A percentile compares a stretch with the other conserved stretches of the same genome.
These are phyloP conservation scores for Sylvicapra grimmia DNA, from an alignment of 2,113 vertebrate genomes.

Conservation along the genomic window DNA sequence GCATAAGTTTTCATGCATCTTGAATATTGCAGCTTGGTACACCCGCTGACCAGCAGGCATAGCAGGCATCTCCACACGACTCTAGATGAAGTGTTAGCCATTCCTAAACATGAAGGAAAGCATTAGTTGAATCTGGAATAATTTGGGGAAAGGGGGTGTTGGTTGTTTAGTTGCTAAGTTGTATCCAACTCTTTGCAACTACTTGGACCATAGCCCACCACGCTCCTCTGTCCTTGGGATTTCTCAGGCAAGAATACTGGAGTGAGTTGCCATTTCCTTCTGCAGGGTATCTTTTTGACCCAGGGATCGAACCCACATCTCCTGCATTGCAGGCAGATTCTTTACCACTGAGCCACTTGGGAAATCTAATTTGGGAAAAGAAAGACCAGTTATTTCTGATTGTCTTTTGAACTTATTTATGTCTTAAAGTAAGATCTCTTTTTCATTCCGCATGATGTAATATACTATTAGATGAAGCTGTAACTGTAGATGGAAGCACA, in stretches of 20 bases:
- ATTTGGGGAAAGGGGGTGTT: neutral
- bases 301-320: rapidly evolving
- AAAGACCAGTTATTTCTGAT: neutral
- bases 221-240: neutral
- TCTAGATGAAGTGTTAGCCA: neutral
- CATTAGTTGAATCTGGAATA: neutral
- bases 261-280: neutral
- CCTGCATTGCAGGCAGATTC: neutral
- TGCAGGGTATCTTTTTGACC: neutral
- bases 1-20: neutral
- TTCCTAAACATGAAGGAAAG: neutral
- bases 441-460: neutral
- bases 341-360: neutral
- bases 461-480: too few relatives aligned
- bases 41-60: neutral
- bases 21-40: too few relatives aligned
- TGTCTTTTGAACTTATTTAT: neutral
- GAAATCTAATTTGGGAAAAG: neutral
- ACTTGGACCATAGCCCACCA: neutral
- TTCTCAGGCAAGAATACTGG: neutral
- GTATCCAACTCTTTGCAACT: neutral
- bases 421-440: neutral
- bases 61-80: neutral
- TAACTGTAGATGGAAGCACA: neutral
- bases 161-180: neutral